Evolutionary conservation across 2,797 vertebrate genomes (phyloP).

Genomic region (Phrynocephalus vlangalii): DNA sequence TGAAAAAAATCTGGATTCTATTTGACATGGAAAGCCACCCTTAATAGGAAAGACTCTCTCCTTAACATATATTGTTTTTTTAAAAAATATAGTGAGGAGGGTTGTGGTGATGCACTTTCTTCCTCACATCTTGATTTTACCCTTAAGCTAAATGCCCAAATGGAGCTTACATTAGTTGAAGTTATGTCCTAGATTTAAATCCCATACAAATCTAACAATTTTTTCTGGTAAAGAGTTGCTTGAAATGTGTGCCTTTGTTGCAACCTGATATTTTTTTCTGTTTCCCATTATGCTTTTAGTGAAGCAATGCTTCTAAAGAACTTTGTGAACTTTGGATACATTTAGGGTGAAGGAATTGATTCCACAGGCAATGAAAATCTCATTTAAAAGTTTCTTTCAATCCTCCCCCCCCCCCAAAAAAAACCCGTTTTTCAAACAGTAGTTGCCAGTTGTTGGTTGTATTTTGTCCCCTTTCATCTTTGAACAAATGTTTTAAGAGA

Average conservation of each 20-base stretch:
- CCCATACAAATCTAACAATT: slow-evolving; percentile 29
- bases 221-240: slow-evolving; percentile 42
- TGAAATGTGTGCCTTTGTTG: slow-evolving; percentile 21
- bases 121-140: background rate
- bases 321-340: slow-evolving; percentile 33
- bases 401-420: slow-evolving; percentile 32
- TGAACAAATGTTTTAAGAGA: slow-evolving; percentile 40
- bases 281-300: slow-evolving; percentile 39
- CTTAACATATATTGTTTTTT: background rate
- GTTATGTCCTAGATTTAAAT: slow-evolving; percentile 28
- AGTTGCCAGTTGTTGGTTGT: slow-evolving; percentile 37
- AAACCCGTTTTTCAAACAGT: slow-evolving; percentile 30
- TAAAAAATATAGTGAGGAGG: background rate
- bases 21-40: background rate
- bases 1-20: background rate
- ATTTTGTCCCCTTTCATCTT: slow-evolving; percentile 39
- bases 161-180: background rate
- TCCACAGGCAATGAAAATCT: slow-evolving; percentile 39
- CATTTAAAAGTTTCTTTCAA: slow-evolving; percentile 18
- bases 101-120: background rate
- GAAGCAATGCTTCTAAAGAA: slow-evolving; percentile 37
- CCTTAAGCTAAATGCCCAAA: background rate
- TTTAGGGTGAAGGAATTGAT: slow-evolving; percentile 38
- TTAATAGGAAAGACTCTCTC: background rate
- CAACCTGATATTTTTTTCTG: slow-evolving; percentile 15